phyloP scores from a whole-genome alignment of 2,888 invertebrate species.

The Drosophila testacea region DNA sequence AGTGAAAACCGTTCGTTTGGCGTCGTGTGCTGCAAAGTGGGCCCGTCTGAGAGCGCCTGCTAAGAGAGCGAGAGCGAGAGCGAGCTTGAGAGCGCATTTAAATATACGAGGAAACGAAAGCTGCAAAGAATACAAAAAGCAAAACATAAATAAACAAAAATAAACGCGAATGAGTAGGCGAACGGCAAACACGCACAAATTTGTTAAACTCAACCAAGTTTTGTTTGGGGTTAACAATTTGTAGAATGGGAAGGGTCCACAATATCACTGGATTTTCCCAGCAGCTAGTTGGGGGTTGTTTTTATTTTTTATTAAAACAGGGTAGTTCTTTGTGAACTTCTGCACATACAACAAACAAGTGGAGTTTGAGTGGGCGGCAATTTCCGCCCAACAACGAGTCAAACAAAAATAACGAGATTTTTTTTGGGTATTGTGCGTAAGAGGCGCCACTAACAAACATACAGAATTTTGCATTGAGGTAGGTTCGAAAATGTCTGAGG shows the following conservation, averaged over 20 bases:
- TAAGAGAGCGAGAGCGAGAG: constrained; percentile 30
- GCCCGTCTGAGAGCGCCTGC: constrained; percentile 47
- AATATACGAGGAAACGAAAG: constrained; percentile 64
- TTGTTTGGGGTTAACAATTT: constrained; percentile 59
- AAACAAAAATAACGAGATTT: constrained; percentile 21
- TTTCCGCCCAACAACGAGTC: constrained; percentile 24
- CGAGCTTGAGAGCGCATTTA: constrained; percentile 1
- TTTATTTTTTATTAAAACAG: not conserved
- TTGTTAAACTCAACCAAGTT: constrained; percentile 19
- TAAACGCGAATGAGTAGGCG: constrained; percentile 70
- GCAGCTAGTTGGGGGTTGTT: constrained; percentile 39
- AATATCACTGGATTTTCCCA: constrained; percentile 22
- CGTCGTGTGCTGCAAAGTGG: constrained; percentile 42
- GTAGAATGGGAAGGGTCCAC: constrained; percentile 53
- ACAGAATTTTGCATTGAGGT: constrained; percentile 64
- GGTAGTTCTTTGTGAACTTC: constrained; percentile 10
- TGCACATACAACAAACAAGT: not conserved
- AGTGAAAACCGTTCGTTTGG: constrained; percentile 66
- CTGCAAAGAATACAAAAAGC: constrained; percentile 73
- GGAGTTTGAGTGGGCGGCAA: constrained; percentile 38
- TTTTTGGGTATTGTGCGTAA: constrained; percentile 65
- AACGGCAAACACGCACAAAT: constrained; percentile 48
- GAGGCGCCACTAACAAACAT: constrained; percentile 16
- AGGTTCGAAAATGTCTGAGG: constrained; percentile 50
- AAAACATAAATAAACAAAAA: constrained; percentile 82